Base-by-base conservation (phyloP, 1,140 invertebrate species). In the Batillaria attramentaria region DNA sequence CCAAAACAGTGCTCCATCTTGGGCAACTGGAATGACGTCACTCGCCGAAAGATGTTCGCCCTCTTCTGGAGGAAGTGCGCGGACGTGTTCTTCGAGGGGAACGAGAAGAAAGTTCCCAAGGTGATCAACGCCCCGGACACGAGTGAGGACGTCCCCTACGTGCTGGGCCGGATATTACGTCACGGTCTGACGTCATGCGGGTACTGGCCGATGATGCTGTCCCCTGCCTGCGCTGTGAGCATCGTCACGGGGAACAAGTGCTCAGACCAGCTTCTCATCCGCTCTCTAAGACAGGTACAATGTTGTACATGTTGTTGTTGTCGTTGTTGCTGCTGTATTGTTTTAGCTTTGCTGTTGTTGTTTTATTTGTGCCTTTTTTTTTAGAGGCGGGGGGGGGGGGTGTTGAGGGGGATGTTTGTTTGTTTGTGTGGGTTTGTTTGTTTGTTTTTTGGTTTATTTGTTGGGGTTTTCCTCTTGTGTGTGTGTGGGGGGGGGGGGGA, bases 161-260 rank as follows among this genome's bases (percentile, higher is more conserved):
- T 62, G 54, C 73, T 75, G 73, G 73, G 73, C 73, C 39, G 42
- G 73, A 57, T 75, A 28, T 39, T 75, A 16, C 54, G 73, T 6
- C 73, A 62, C 54, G 73, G 73, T 10, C 31, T 75, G 37, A 54
- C 31, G 20, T n/a, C 57, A 3, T 75, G 73, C 39, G 73, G 73
- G 1, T 65, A 75, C 54, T 75, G 73, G 73, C 73, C 73, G 18
- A 37, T 75, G 54, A 35, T 35, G 3, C 54, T 75, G 54, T 60
- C 73, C 37, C 37, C 39, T 3, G 54, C 73, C 54, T 75, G 73
- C 39, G 73, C 73, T 6, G 73, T 75, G 54, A 62, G 13, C 39
- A 39, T 75, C 35, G 41, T 39, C 35, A 75, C 54, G 16, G 73
- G 73, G 35, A 54, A 75, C 20, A 57, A 62, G 54, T 62, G 73